These are phyloP conservation scores for Monopterus albus DNA, from an alignment of 2,113 vertebrate species.

Conservation along the genomic window DNA sequence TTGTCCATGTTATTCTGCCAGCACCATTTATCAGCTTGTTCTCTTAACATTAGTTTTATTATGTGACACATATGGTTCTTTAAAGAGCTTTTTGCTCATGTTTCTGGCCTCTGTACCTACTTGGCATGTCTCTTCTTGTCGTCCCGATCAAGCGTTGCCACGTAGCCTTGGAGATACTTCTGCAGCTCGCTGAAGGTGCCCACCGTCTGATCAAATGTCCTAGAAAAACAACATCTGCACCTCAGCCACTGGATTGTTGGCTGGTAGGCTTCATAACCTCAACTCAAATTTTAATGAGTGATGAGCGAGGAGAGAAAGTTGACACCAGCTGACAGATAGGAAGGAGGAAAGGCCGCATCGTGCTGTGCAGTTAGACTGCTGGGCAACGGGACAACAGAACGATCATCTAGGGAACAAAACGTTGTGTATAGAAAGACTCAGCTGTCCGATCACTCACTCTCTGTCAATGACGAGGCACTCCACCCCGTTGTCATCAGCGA, in stretches of 20 bases:
- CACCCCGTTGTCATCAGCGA: conserved; percentile 82
- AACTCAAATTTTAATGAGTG: background rate
- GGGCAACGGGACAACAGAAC: background rate
- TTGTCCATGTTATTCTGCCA: background rate
- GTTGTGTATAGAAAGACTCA: no score
- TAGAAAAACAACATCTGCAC: conserved; percentile 32
- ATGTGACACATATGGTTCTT: no score
- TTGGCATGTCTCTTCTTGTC: conserved; percentile 83
- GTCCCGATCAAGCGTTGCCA: conserved; percentile 79
- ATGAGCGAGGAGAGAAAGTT: background rate
- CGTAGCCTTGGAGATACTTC: conserved; percentile 83
- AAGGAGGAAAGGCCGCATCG: background rate
- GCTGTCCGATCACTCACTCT: conserved; percentile 74
- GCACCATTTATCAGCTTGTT: no score
- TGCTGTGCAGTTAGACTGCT: background rate
- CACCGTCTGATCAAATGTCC: conserved; percentile 84
- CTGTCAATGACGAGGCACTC: conserved; percentile 85
- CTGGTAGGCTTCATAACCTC: background rate
- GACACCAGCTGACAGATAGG: no score
- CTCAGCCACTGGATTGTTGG: conserved; percentile 25
- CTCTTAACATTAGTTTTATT: no score
- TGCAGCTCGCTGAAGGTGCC: conserved; percentile 85
- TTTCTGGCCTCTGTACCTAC: conserved; percentile 40
- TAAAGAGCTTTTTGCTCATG: background rate
- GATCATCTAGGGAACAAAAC: no score